A percentile compares a stretch with the other conserved stretches of the same genome.
phyloP scores from a whole-genome alignment of 1,140 invertebrate genomes.

The Drosophila murphyi region DNA sequence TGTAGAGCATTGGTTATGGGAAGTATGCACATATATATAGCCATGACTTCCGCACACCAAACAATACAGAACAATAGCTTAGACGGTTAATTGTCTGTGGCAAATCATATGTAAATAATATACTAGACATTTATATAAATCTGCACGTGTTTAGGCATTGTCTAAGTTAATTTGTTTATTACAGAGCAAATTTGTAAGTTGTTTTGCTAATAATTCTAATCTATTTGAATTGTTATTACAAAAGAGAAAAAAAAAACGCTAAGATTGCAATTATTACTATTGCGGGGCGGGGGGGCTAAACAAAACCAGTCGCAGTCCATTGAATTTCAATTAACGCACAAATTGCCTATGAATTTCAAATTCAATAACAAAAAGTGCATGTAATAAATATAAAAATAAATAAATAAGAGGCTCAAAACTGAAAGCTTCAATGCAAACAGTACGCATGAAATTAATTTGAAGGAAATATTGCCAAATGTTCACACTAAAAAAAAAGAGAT shows the following conservation, averaged over 20 bases:
- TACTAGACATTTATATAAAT: background rate
- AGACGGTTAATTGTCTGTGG: constrained; percentile 1
- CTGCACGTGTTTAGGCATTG: background rate
- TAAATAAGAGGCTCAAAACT: constrained; percentile 29
- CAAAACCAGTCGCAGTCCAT: constrained; percentile 36
- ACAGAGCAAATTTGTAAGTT: too few relatives aligned
- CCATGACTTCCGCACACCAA: constrained; percentile 34
- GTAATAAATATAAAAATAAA: constrained; percentile 37
- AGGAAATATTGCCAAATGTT: constrained; percentile 64
- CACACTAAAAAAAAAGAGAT: background rate
- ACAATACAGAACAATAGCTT: constrained; percentile 1
- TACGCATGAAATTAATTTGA: constrained; percentile 63
- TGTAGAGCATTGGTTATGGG: constrained; percentile 26
- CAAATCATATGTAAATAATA: constrained; percentile 9
- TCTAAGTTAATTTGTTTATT: background rate
- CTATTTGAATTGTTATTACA: too few relatives aligned
- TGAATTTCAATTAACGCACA: constrained; percentile 62
- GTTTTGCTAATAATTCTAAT: too few relatives aligned
- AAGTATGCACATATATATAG: constrained; percentile 7
- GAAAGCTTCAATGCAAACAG: constrained; percentile 32
- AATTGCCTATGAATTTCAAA: constrained; percentile 42
- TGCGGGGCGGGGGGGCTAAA: too few relatives aligned
- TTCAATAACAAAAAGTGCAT: constrained; percentile 60
- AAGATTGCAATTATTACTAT: too few relatives aligned
- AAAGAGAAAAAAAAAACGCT: too few relatives aligned